A percentile compares a stretch with the other conserved stretches of the same genome.
phyloP scores from a whole-genome alignment of 2,888 invertebrate species.

The Eutolmus rufibarbis region DNA sequence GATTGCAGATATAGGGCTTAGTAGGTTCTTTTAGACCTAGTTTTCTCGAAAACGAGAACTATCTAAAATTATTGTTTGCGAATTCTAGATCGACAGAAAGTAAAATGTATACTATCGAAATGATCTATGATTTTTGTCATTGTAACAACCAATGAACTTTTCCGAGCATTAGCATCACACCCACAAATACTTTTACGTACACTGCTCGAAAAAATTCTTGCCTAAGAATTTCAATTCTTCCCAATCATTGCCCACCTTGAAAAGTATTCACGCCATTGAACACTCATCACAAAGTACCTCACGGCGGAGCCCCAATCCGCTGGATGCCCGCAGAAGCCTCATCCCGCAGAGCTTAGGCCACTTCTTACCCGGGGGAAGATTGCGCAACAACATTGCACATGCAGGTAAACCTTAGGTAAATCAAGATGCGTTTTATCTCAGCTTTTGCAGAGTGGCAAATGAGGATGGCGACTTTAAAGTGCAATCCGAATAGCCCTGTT shows the following conservation, averaged over 20 bases:
- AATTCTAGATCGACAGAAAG: too few species aligned
- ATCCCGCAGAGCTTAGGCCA: background rate
- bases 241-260: conserved; percentile 13
- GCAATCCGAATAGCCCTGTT: conserved; percentile 13
- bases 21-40: too few species aligned
- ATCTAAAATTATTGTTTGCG: too few species aligned
- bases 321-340: background rate
- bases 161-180: background rate
- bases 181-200: background rate
- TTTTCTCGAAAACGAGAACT: too few species aligned
- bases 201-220: background rate
- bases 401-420: background rate
- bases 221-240: conserved; percentile 11
- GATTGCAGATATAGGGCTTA: background rate
- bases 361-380: background rate
- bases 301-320: background rate
- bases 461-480: conserved; percentile 15
- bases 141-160: background rate
- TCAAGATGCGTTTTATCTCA: background rate
- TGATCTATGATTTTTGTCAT: background rate
- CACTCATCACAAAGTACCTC: background rate
- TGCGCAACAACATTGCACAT: conserved; percentile 7
- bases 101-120: too few species aligned
- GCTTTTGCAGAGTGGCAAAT: background rate
- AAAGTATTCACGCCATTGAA: conserved; percentile 29